Evolutionary conservation across 1,140 invertebrate species (phyloP), one percentile per base, ranked within the genome.

Genomic region (Drepana arcuata): DNA sequence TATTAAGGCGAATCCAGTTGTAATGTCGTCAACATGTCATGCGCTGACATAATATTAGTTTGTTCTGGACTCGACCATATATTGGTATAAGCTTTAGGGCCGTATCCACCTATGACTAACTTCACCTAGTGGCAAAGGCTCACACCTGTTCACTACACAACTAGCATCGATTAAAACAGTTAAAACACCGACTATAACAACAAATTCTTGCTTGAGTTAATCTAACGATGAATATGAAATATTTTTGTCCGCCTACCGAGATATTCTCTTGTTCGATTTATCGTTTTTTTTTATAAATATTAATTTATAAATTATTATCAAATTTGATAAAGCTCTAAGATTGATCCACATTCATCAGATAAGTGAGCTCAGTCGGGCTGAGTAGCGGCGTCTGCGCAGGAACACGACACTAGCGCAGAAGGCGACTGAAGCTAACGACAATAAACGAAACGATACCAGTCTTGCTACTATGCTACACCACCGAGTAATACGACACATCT

Each of bases 241-340:
- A 55, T 46, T n/a, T n/a, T n/a, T 40, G 43, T 50, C 48, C 48
- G 41, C 44, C 61, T 69, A 67, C 34, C 30, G 51, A 34, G 32
- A 50, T 54, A 56, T 58, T 64, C 62, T 58, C 57, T 48, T 58
- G 45, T 62, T 58, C n/a, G 23, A 45, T 38, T 54, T 53, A 18
- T 54, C 49, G 56, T 49, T 53, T n/a, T 55, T 60, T 54, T 50
- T 51, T 64, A 75, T 70, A 77, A 81, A 78, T 78, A 78, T 73
- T 58, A 58, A 60, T 67, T 58, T 66, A 47, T 81, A 81, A 78
- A 81, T 81, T 81, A 81, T 78, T 81, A 81, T 81, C 77, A 81
- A 81, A 81, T 81, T 81, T 66, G 72, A 81, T 81, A 81, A 81
- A 81, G 77, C 77, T 81, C 73, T 80, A 81, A 77, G 44, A 77